Evolutionary conservation across 2,888 invertebrate genomes (phyloP).

Genomic region (Orchestes rusci): DNA sequence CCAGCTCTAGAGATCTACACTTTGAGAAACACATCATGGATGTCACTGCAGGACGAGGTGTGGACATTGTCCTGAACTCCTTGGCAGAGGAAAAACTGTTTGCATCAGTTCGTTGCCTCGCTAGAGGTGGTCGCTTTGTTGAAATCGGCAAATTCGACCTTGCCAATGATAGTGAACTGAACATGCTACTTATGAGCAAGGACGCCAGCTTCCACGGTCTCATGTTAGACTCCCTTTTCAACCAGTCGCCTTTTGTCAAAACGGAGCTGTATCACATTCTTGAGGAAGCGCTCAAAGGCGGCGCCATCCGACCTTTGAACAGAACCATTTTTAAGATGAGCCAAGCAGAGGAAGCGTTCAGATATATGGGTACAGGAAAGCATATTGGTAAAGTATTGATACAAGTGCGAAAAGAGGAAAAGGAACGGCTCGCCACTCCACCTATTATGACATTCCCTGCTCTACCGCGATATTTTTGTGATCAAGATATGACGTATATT

Average conservation of each 20-base stretch:
- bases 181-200: conserved; percentile 61
- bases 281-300: conserved; percentile 34
- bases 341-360: conserved; percentile 65
- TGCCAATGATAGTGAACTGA: conserved; percentile 55
- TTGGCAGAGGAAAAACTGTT: conserved; percentile 85
- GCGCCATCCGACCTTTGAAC: conserved; percentile 64
- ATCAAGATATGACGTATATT: conserved; percentile 49
- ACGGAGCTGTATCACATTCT: conserved; percentile 6
- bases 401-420: conserved; percentile 36
- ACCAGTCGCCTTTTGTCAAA: background rate
- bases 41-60: conserved; percentile 78
- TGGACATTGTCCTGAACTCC: conserved; percentile 87
- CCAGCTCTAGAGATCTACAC: conserved; percentile 69
- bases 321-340: conserved; percentile 56
- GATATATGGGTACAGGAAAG: conserved; percentile 59
- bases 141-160: conserved; percentile 86
- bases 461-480: conserved; percentile 44
- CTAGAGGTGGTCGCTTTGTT: conserved; percentile 60
- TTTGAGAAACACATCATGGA: conserved; percentile 81
- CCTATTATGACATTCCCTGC: conserved; percentile 2
- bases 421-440: conserved; percentile 3
- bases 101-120: conserved; percentile 59
- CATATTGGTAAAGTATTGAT: conserved; percentile 69
- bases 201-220: conserved; percentile 69
- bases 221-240: conserved; percentile 52